Evolutionary conservation across 1,140 invertebrate species (phyloP), one percentile per base, ranked within the genome.

Genomic region (Drosophila teissieri): DNA sequence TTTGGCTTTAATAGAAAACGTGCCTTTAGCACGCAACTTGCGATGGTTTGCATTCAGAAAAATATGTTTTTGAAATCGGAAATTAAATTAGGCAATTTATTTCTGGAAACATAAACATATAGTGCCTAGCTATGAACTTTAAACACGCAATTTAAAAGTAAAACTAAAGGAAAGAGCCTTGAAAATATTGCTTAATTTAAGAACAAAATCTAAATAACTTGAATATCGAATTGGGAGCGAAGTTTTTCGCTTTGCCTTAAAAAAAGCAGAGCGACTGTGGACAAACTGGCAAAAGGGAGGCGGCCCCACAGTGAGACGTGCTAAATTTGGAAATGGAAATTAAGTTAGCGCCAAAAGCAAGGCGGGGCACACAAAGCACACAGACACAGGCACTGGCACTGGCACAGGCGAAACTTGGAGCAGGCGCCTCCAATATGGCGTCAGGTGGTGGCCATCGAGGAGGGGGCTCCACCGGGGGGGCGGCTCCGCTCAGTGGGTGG

Each of bases 291-390:
- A 40, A 42, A 48, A 7, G 15, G 24, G 12, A 24, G 44, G 17
- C 34, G 49, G 4, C 51, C 14, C 46, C 12, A 51, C 62, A 79
- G 56, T 54, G 69, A 75, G 61, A 89, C 84, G 77, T 84, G 84
- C 80, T 80, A 84, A 80, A 89, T 89, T 84, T 84, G 84, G 73
- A 89, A 89, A 89, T 89, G 77, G 82, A 89, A 88, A 89, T 88
- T 74, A 83, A 84, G 80, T 78, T 78, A 73, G 54, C 65, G 44
- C 53, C 67, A 56, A 76, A 74, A 53, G 64, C 48, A 55, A 76
- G 70, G 60, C 55, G 45, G 44, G 53, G 27, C 39, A 15, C 40
- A 19, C 42, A 11, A 2, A 19, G 19, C 19, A 19, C 19, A 19
- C n/a, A n/a, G 22, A 22, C 22, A 3, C 34, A 36, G 11, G 53